These are phyloP conservation scores for Gymnocephalus cernua DNA, from an alignment of 2,113 vertebrate genomes.

Conservation along the genomic window DNA sequence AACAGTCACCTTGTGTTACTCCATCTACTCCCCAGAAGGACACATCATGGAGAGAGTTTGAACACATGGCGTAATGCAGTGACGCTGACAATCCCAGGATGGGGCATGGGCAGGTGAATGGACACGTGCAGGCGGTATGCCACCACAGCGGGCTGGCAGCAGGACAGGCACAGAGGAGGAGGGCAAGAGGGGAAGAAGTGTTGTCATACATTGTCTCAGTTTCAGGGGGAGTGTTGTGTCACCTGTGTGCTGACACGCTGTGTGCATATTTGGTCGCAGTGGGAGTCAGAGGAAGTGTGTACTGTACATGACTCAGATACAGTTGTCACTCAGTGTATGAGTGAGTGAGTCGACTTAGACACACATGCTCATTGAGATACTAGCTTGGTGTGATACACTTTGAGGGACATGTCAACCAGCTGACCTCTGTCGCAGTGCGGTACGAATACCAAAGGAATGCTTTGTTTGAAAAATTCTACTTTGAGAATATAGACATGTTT, in stretches of 20 bases:
- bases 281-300: slow-evolving; percentile 35
- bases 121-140: slow-evolving; percentile 24
- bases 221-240: slow-evolving; percentile 34
- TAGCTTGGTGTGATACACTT: slow-evolving; percentile 4
- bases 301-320: slow-evolving; percentile 47
- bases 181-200: slow-evolving; percentile 4
- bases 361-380: slow-evolving; percentile 9
- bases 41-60: slow-evolving; percentile 52
- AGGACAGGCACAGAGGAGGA: slow-evolving; percentile 2
- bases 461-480: not conserved
- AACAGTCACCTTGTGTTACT: slow-evolving; percentile 82
- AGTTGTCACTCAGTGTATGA: slow-evolving; percentile 44
- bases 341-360: slow-evolving; percentile 29
- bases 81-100: slow-evolving; percentile 33
- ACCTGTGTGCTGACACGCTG: slow-evolving; percentile 59
- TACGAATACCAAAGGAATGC: not conserved
- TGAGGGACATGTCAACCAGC: not conserved
- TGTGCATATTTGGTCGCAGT: slow-evolving; percentile 60
- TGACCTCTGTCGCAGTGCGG: not conserved
- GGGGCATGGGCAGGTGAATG: slow-evolving; percentile 40
- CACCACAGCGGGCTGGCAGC: slow-evolving; percentile 12
- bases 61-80: slow-evolving; percentile 40
- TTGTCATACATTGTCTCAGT: slow-evolving; percentile 49
- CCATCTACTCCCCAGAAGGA: slow-evolving; percentile 68
- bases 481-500: not conserved